Conservation (phyloP, 2,113 vertebrate genomes). For the Oryzias javanicus region DNA sequence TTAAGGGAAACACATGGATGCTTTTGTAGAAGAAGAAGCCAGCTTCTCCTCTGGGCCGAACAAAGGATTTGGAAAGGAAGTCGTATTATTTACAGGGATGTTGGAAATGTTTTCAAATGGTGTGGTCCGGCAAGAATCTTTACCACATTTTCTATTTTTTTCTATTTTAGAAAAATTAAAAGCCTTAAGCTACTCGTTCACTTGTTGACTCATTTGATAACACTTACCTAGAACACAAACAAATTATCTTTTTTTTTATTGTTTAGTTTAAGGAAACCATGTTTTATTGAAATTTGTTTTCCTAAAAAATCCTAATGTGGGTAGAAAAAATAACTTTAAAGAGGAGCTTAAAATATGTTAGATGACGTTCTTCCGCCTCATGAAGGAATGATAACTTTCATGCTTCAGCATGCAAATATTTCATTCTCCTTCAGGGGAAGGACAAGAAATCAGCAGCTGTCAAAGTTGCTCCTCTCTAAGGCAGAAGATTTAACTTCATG, state of each 20-base stretch:
- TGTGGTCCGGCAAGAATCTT: slow-evolving; percentile 1
- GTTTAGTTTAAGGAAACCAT: neutral
- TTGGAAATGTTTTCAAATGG: slow-evolving; percentile 23
- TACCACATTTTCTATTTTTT: too few species aligned
- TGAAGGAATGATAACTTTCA: neutral
- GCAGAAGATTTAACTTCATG: too few species aligned
- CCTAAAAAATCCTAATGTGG: neutral
- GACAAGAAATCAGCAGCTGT: too few species aligned
- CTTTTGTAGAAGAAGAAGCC: slow-evolving; percentile 57
- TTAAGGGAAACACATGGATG: slow-evolving; percentile 69
- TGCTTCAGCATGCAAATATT: neutral
- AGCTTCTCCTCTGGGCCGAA: slow-evolving; percentile 39
- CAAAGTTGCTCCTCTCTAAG: too few species aligned
- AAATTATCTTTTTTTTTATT: slow-evolving; percentile 10
- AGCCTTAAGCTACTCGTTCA: too few species aligned
- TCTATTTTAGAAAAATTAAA: too few species aligned
- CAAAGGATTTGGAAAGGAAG: slow-evolving; percentile 54
- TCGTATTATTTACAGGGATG: slow-evolving; percentile 53
- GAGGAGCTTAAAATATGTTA: slow-evolving; percentile 4
- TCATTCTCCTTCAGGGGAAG: too few species aligned
- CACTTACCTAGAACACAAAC: neutral
- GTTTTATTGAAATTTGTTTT: slow-evolving; percentile 4
- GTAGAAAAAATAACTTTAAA: neutral
- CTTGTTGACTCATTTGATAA: neutral
- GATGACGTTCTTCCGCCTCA: neutral